Conservation (phyloP, 2,888 invertebrate species). For the Tenodera sinensis region DNA sequence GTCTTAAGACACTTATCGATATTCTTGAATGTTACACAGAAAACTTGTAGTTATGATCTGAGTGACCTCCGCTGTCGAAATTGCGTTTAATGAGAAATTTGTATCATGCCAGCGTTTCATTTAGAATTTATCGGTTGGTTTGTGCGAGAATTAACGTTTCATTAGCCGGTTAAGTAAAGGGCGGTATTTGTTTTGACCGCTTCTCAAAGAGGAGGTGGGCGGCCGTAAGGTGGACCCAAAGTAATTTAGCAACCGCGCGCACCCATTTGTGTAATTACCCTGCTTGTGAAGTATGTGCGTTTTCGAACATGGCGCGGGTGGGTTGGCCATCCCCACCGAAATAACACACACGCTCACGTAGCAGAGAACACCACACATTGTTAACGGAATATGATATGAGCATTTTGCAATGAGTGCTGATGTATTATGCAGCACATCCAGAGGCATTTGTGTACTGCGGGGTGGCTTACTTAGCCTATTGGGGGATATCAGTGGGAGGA, state of each 20-base stretch:
- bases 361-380: conserved; percentile 11
- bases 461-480: conserved; percentile 13
- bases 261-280: conserved; percentile 10
- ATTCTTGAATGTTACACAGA: not conserved
- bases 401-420: conserved; percentile 21
- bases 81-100: not conserved
- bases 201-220: not conserved
- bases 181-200: not conserved
- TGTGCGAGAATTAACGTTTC: not conserved
- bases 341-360: not conserved
- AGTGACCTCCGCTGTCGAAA: not conserved
- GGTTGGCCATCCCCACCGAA: not conserved
- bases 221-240: not conserved
- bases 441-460: conserved; percentile 13
- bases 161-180: not conserved
- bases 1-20: too few species aligned
- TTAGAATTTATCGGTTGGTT: not conserved
- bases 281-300: conserved; percentile 6
- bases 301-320: not conserved
- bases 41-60: not conserved
- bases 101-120: not conserved
- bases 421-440: conserved; percentile 18
- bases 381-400: conserved; percentile 29
- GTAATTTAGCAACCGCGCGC: not conserved
- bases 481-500: conserved; percentile 5